Base-by-base conservation (phyloP, 2,113 vertebrate species). In the Hyla sarda region DNA sequence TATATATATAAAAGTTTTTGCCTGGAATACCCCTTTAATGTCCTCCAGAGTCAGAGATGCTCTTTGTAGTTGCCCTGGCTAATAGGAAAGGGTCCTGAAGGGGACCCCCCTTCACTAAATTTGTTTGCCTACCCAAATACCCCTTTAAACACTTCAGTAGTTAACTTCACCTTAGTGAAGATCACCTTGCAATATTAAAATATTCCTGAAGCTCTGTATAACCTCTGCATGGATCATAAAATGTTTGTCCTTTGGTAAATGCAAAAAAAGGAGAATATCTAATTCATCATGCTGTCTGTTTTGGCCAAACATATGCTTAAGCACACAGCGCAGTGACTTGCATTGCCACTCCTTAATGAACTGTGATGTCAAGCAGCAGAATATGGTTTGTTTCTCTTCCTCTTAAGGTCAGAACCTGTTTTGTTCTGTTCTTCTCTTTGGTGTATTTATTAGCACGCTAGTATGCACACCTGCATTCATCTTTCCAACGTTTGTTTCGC, bases 271-370 rank as follows among this genome's bases (percentile, higher is more conserved):
- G 32, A 82, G 84, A 86, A 56, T 86, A 81, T 81, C 67, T 86
- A 86, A 86, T 86, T 86, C 79, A 86, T 86, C 84, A 86, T 45
- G 65, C 84, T 86, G 84, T 86, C 84, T 54, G 30, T 32, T 81
- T 58, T 80, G 52, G 50, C 84, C 77, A 86, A 86, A 73, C 84
- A 86, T 81, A 81, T 86, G 84, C 67, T 86, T 86, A 86, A 86
- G 75, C 76, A 45, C 62, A 79, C 75, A 41, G 80, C 30, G 67
- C 60, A 30, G 75, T 8, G 62, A 50, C 62, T 80, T 45, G 84
- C 45, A 52, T 48, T 81, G 34, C 84, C 84, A 86, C 77, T 85
- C 84, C 75, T 86, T 86, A 86, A 86, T 86, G 77, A 86, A 81
- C 84, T 81, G 65, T 79, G 84, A 85, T 85, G 62, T 79, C 84